These are phyloP conservation scores for Periophthalmodon schlosseri DNA, from an alignment of 2,113 vertebrate species.

Conservation along the genomic window DNA sequence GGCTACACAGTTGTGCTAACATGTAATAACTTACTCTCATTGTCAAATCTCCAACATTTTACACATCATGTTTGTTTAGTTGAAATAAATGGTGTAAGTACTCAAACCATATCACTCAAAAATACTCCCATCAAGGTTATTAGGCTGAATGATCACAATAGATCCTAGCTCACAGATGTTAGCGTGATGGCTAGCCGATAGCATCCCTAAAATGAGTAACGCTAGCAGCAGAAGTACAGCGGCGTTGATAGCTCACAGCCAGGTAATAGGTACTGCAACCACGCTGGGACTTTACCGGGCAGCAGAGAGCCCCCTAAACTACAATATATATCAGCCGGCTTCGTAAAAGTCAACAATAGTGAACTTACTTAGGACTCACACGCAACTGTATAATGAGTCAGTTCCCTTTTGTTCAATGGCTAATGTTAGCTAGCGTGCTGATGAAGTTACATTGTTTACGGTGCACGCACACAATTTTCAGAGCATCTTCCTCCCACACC, in stretches of 20 bases:
- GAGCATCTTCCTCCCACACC: constrained; percentile 71
- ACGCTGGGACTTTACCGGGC: constrained; percentile 35
- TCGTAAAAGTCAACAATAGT: neutral
- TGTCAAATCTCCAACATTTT: neutral
- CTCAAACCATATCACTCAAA: neutral
- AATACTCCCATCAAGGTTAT: constrained; percentile 62
- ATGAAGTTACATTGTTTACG: constrained; percentile 80
- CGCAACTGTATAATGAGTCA: constrained; percentile 51
- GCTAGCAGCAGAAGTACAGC: constrained; percentile 14
- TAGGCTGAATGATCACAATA: constrained; percentile 71
- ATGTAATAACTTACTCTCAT: neutral
- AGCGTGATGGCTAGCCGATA: constrained; percentile 55
- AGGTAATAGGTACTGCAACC: constrained; percentile 48
- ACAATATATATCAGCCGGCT: constrained; percentile 13
- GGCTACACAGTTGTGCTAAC: constrained; percentile 22
- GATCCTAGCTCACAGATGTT: constrained; percentile 49
- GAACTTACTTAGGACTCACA: constrained; percentile 16
- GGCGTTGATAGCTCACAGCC: constrained; percentile 54
- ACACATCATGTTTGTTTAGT: neutral
- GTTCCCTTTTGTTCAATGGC: constrained; percentile 68
- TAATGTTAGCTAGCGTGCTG: constrained; percentile 69
- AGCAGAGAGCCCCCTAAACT: neutral
- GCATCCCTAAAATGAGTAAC: constrained; percentile 39
- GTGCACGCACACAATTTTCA: constrained; percentile 59
- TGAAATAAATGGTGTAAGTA: neutral